Conservation (phyloP, 2,888 invertebrate genomes). For the Smittia sp. region DNA sequence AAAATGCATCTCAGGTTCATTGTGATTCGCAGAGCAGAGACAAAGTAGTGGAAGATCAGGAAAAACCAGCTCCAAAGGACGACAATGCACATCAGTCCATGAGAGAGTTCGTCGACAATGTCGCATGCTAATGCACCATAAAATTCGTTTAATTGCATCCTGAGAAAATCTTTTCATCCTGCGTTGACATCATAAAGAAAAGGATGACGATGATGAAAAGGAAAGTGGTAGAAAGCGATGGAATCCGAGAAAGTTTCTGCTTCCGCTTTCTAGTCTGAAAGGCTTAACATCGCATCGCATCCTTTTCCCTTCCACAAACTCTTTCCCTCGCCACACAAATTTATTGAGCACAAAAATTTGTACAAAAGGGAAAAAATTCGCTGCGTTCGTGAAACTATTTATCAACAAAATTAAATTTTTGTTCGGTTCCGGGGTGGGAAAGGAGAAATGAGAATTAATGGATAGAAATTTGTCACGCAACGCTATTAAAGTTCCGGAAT, state of each 20-base stretch:
- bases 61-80: conserved; percentile 35
- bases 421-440: conserved; percentile 3
- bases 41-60: conserved; percentile 12
- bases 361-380: not conserved
- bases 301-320: not conserved
- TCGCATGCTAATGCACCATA: conserved; percentile 19
- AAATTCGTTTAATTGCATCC: conserved; percentile 18
- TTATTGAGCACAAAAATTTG: conserved; percentile 18
- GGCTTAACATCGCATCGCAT: conserved; percentile 30
- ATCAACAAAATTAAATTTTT: not conserved
- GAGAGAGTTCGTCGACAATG: not conserved
- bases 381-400: conserved; percentile 33
- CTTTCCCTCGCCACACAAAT: not conserved
- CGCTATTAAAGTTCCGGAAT: conserved; percentile 10
- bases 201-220: conserved; percentile 27
- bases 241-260: conserved; percentile 16
- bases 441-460: conserved; percentile 18
- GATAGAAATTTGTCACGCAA: conserved; percentile 39
- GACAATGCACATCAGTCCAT: not conserved
- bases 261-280: conserved; percentile 14
- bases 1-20: not conserved
- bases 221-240: conserved; percentile 35
- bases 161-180: conserved; percentile 14
- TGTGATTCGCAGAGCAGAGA: not conserved
- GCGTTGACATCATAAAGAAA: not conserved